Conservation (phyloP, 2,888 invertebrate species). For the Rhagonycha fulva region DNA sequence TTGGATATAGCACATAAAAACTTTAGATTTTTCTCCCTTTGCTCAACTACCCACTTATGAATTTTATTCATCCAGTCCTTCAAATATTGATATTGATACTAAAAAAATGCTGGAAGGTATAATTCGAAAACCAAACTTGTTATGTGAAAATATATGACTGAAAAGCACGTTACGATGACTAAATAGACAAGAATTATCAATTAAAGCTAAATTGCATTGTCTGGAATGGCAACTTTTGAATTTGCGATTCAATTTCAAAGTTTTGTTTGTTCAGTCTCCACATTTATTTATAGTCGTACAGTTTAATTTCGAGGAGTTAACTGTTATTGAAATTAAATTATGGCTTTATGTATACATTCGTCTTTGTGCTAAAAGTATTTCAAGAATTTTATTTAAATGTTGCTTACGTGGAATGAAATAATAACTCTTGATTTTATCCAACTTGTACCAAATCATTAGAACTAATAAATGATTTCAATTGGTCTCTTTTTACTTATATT, state of each 20-base stretch:
- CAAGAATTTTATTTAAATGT: no score
- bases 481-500: neutral
- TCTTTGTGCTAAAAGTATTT: neutral
- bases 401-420: no score
- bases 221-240: neutral
- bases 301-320: neutral
- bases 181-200: neutral
- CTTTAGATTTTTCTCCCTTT: neutral
- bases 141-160: neutral
- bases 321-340: neutral
- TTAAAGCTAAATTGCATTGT: neutral
- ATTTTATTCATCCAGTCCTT: neutral
- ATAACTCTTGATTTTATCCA: no score
- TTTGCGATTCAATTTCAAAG: neutral
- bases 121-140: neutral
- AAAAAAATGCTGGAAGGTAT: neutral
- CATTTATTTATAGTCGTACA: neutral
- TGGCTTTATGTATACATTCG: neutral
- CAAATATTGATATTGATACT: neutral
- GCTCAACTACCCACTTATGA: neutral
- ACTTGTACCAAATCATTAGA: no score
- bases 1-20: neutral
- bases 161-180: neutral
- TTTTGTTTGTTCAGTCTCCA: neutral
- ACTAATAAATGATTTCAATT: no score